phyloP scores from a whole-genome alignment of 1,140 invertebrate genomes.

The Pachypeltis micranthus region DNA sequence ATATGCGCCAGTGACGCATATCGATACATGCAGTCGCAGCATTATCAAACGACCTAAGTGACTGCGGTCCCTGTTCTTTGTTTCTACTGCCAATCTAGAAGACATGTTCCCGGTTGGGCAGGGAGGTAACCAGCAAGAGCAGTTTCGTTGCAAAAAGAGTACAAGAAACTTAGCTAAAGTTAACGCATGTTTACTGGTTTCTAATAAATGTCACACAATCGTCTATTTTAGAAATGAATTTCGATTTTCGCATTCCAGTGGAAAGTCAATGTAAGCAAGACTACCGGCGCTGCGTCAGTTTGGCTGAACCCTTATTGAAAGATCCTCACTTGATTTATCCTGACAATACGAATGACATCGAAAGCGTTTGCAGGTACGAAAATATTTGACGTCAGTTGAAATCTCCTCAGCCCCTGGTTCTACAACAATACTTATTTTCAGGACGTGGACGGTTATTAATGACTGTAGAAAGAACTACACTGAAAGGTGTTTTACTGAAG shows the following conservation, averaged over 20 bases:
- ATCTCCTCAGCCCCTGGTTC: too few relatives aligned
- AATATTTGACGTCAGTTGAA: too few relatives aligned
- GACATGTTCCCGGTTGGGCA: too few relatives aligned
- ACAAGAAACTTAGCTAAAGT: too few relatives aligned
- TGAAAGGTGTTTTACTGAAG: slow-evolving; percentile 43
- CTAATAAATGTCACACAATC: not conserved
- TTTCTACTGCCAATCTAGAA: too few relatives aligned
- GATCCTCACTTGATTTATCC: slow-evolving; percentile 46
- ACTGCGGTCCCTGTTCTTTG: too few relatives aligned
- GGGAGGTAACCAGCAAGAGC: too few relatives aligned
- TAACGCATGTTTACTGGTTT: too few relatives aligned
- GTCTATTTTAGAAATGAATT: not conserved
- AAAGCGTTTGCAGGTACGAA: slow-evolving; percentile 44
- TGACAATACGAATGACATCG: slow-evolving; percentile 46
- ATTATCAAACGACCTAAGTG: too few relatives aligned
- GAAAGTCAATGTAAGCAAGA: slow-evolving; percentile 32
- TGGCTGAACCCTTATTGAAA: slow-evolving; percentile 45
- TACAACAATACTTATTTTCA: slow-evolving; percentile 22
- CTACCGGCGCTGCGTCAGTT: slow-evolving; percentile 40
- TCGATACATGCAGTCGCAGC: too few relatives aligned
- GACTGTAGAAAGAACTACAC: slow-evolving; percentile 44
- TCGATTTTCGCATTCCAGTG: not conserved
- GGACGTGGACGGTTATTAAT: slow-evolving; percentile 44
- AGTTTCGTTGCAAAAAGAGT: too few relatives aligned
- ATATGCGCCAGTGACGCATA: too few relatives aligned